phyloP scores from a whole-genome alignment of 2,113 vertebrate genomes.

The Erpornis zantholeuca region DNA sequence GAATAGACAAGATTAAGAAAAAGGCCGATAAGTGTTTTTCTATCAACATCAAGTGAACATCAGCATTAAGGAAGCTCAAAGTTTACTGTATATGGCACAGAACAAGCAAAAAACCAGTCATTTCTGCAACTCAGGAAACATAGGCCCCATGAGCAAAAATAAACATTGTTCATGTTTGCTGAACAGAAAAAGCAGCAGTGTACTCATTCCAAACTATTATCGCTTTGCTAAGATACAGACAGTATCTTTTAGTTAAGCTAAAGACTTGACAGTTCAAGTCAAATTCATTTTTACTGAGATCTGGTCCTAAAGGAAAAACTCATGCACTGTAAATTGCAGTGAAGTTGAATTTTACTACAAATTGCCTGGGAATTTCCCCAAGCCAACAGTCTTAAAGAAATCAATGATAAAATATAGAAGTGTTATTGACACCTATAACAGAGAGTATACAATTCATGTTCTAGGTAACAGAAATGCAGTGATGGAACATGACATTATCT shows the following conservation, averaged over 20 bases:
- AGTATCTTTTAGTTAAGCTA: conserved; percentile 34
- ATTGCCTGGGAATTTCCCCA: conserved; percentile 1
- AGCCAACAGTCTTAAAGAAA: conserved; percentile 1
- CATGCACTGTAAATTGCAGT: background rate
- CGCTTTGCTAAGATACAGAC: background rate
- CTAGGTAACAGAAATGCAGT: background rate
- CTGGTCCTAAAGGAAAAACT: conserved; percentile 11
- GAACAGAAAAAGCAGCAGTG: conserved; percentile 19
- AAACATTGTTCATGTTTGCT: conserved; percentile 42
- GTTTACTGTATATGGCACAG: conserved; percentile 11
- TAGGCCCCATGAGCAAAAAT: background rate
- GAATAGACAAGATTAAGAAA: background rate
- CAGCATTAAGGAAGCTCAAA: conserved; percentile 8
- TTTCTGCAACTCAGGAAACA: conserved; percentile 31
- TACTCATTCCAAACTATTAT: conserved; percentile 10
- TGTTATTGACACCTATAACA: background rate
- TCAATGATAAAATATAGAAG: background rate
- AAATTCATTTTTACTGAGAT: conserved; percentile 20
- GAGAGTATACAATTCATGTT: background rate
- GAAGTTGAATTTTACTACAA: background rate
- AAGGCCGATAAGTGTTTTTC: background rate
- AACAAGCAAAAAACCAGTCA: background rate
- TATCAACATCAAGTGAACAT: background rate
- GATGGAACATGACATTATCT: background rate
- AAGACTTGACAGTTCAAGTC: background rate